Conservation (phyloP, 2,888 invertebrate species). For the Drosophila atripex region DNA sequence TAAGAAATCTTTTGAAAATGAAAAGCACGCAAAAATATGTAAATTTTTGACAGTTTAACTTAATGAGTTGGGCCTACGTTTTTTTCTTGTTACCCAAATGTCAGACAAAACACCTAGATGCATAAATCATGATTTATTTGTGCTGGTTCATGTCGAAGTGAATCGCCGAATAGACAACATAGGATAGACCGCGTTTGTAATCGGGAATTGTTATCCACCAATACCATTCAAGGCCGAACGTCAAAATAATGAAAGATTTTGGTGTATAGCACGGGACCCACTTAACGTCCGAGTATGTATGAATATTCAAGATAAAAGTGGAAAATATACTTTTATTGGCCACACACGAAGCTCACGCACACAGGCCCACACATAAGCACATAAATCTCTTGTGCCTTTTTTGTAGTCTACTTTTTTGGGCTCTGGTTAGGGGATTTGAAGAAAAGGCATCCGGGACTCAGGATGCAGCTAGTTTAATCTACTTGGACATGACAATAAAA, state of each 20-base stretch:
- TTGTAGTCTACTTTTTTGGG: conserved; percentile 59
- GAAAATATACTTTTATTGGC: conserved; percentile 51
- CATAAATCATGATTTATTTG: conserved; percentile 80
- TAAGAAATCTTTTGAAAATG: conserved; percentile 57
- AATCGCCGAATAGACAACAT: conserved; percentile 63
- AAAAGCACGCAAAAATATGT: conserved; percentile 57
- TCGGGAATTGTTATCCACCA: conserved; percentile 5
- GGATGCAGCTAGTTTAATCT: conserved; percentile 77
- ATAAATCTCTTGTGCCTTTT: conserved; percentile 68
- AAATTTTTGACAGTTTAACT: conserved; percentile 73
- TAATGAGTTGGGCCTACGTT: conserved; percentile 56
- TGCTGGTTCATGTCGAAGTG: conserved; percentile 67
- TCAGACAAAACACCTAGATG: conserved; percentile 23
- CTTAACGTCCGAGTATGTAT: conserved; percentile 10
- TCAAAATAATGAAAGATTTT: conserved; percentile 13
- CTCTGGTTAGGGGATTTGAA: conserved; percentile 22
- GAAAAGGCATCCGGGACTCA: conserved; percentile 31
- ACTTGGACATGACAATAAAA: conserved; percentile 81
- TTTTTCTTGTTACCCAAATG: conserved; percentile 20
- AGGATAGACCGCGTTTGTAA: conserved; percentile 1
- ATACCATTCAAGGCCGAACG: background rate
- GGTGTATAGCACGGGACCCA: background rate
- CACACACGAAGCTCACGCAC: conserved; percentile 18
- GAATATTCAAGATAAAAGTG: conserved; percentile 39
- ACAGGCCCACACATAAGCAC: conserved; percentile 14